These are phyloP conservation scores for Haliaeetus leucogaster DNA, from an alignment of 2,113 vertebrate species.

Conservation along the genomic window DNA sequence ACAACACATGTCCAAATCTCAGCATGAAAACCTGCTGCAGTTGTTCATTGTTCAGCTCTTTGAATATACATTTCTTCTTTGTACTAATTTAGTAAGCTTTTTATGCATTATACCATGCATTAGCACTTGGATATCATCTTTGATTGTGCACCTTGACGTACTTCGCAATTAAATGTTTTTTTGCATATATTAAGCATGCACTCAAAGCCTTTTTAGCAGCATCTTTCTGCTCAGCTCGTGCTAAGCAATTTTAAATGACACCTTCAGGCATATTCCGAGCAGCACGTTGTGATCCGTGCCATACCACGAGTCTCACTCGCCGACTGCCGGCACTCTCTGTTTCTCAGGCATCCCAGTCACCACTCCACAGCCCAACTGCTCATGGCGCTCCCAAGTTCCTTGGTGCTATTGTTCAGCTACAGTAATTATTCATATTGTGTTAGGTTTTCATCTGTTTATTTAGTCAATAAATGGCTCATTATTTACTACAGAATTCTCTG, in stretches of 20 bases:
- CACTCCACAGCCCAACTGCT: background rate
- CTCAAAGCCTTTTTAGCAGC: background rate
- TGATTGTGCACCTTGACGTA: background rate
- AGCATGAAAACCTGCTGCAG: background rate
- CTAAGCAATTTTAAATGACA: background rate
- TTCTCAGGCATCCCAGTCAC: background rate
- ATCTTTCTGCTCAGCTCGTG: background rate
- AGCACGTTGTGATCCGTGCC: background rate
- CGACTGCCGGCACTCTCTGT: accelerated
- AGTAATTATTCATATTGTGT: background rate
- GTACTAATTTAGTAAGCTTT: background rate
- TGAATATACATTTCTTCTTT: background rate
- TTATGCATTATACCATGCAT: accelerated
- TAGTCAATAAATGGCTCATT: background rate
- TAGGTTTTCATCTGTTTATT: background rate
- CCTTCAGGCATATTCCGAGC: accelerated
- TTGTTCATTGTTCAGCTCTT: background rate
- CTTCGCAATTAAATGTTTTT: background rate
- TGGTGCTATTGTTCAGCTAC: background rate
- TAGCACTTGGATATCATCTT: background rate
- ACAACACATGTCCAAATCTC: background rate
- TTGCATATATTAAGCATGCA: background rate
- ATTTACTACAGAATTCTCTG: background rate
- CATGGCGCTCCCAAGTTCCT: background rate
- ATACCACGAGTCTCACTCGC: accelerated